Base-by-base conservation (phyloP, 92 coral and sea anemone genomes). In the Parazoanthus swiftii region DNA sequence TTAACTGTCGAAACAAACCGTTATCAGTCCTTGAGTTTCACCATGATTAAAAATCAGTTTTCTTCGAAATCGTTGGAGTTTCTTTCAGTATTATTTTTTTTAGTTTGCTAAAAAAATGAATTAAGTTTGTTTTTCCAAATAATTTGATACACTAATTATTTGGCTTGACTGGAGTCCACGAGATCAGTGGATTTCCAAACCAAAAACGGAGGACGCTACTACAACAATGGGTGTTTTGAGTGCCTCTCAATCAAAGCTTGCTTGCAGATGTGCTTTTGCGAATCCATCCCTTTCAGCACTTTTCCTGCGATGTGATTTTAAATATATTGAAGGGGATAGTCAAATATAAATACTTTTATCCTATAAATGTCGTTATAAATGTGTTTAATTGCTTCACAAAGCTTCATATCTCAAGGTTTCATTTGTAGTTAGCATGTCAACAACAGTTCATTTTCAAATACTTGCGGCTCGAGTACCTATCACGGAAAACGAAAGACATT, bases 291-390 rank as follows among this genome's bases (percentile, higher is more conserved):
- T 23, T 23, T 76, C 25, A 20, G 38, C 79, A 15, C 79, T 21
- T 14, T 73, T 29, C 43, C 29, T 37, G 51, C 54, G 6, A 44
- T 18, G 10, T 76, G 10, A n/a, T 39, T 76, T 54, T 38, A 76
- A 76, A 39, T 76, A 38, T 76, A 76, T 6, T 14, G 16, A 44
- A 76, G 14, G 20, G 70, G 20, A 13, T 15, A 8, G 11, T 76
- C 46, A 76, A 76, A 76, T 18, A 76, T 76, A 16, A 54, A 79
- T n/a, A 50, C 38, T 43, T 14, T 44, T 74, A 38, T 79, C 82
- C 42, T 23, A 79, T 25, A 26, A 50, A 79, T 79, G 25, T 26
- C 82, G 50, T 18, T 79, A 25, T 79, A 29, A 48, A 44, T 51
- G 42, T 14, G 6, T 50, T 33, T 79, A 79, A 79, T 79, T 79